A percentile compares a stretch with the other conserved stretches of the same genome.
Evolutionary conservation across 2,113 vertebrate species (phyloP).

Genomic region (Peromyscus leucopus): DNA sequence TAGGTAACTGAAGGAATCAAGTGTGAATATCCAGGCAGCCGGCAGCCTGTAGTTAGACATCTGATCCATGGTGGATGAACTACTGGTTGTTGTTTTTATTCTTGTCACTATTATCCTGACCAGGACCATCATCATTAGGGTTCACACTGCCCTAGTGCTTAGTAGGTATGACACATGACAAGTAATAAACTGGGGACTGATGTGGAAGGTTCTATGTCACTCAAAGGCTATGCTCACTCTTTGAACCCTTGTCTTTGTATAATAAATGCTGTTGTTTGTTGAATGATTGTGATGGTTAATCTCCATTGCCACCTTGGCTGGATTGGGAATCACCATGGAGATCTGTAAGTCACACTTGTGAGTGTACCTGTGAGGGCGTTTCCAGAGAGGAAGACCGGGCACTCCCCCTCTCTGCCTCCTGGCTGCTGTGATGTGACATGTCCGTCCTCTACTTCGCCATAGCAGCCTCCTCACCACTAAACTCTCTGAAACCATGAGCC

Average conservation of each 20-base stretch:
- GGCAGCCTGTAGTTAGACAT: not conserved
- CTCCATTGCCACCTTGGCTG: not conserved
- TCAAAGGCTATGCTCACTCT: not conserved
- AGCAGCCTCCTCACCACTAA: not conserved
- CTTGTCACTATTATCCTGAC: not conserved
- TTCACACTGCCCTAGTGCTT: not conserved
- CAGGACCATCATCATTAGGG: not conserved
- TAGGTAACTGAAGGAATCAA: not conserved
- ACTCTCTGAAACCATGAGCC: not conserved
- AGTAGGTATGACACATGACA: not conserved
- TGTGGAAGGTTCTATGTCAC: not conserved
- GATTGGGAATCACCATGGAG: not conserved
- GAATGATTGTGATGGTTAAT: not conserved
- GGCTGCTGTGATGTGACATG: not conserved
- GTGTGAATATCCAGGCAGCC: not conserved
- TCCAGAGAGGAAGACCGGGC: not conserved
- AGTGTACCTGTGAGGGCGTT: not conserved
- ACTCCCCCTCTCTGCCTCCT: not conserved
- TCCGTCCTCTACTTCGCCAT: not conserved
- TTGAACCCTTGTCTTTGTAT: not conserved
- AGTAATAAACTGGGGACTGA: not conserved
- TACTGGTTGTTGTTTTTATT: not conserved
- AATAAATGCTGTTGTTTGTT: not conserved
- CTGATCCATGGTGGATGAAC: not conserved
- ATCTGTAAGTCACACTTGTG: not conserved